Evolutionary conservation across 2,797 vertebrate species (phyloP).

Genomic region (Chanos chanos): DNA sequence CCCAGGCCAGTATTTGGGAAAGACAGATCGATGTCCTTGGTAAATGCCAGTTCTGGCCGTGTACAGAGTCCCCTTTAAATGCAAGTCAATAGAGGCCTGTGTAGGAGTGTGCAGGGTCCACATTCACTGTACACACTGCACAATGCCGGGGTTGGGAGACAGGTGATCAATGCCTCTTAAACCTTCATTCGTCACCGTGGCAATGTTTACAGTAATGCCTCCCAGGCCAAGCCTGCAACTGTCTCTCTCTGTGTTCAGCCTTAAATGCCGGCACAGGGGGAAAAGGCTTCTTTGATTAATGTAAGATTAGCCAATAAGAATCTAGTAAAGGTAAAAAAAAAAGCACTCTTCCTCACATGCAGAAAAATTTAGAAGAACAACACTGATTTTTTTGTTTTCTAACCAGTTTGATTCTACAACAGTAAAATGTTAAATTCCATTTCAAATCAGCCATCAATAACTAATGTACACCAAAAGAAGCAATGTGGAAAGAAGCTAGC

Average conservation of each 20-base stretch:
- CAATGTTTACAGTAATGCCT: constrained; percentile 20
- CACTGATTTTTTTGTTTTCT: constrained; percentile 10
- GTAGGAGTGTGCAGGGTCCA: constrained; percentile 26
- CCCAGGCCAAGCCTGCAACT: too few species aligned
- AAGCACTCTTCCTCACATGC: too few species aligned
- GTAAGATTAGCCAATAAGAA: too few species aligned
- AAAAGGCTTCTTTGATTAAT: too few species aligned
- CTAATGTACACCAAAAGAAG: too few species aligned
- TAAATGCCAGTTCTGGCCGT: constrained; percentile 34
- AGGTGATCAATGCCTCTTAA: constrained; percentile 37
- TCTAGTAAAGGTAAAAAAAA: too few species aligned
- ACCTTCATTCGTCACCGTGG: constrained; percentile 27
- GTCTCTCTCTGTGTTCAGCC: too few species aligned
- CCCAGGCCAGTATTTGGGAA: too few species aligned
- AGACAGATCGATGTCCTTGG: constrained; percentile 31
- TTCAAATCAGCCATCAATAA: constrained; percentile 24
- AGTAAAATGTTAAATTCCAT: constrained; percentile 21
- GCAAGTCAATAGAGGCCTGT: constrained; percentile 35
- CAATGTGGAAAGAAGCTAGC: too few species aligned
- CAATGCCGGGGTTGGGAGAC: constrained; percentile 17
- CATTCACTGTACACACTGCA: constrained; percentile 29
- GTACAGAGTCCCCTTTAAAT: constrained; percentile 29
- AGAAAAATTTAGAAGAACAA: constrained; percentile 2
- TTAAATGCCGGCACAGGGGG: too few species aligned
- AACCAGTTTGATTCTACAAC: constrained; percentile 17